Percentiles rank a stretch among this genome's conserved stretches.
Conservation (phyloP, 2,888 invertebrate species). For the Brachynemurus nebulosus region DNA sequence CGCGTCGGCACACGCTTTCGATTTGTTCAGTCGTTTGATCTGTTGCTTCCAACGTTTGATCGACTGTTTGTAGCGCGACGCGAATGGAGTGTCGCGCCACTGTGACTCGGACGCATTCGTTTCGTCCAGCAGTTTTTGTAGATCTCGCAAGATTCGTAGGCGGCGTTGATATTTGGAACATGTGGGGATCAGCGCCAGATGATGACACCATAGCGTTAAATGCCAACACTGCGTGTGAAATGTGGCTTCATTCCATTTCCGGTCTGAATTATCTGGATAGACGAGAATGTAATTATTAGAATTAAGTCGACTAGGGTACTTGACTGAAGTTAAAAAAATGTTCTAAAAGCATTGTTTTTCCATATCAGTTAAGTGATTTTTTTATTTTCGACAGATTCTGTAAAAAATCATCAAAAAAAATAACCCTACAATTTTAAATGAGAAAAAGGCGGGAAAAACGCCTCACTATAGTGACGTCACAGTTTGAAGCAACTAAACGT, state of each 20-base stretch:
- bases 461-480: no score
- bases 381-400: no score
- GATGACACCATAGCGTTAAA: conserved; percentile 86
- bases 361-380: no score
- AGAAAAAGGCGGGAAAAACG: no score
- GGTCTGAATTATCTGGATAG: conserved; percentile 21
- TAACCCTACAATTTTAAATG: no score
- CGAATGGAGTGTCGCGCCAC: conserved; percentile 66
- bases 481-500: no score
- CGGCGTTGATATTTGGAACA: conserved; percentile 71
- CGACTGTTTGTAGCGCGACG: conserved; percentile 65
- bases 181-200: conserved; percentile 79
- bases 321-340: no score
- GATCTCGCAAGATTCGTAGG: conserved; percentile 62
- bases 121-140: conserved; percentile 79
- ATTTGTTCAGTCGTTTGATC: conserved; percentile 61
- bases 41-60: conserved; percentile 81
- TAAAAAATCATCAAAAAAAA: no score
- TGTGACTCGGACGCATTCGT: conserved; percentile 65
- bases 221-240: conserved; percentile 98
- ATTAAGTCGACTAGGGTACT: no score
- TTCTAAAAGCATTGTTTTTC: no score
- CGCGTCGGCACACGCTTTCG: conserved; percentile 85
- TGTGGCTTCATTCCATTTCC: conserved; percentile 64
- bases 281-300: not conserved